Conservation (phyloP, 1,140 invertebrate species). For the Charaxes varanes region DNA sequence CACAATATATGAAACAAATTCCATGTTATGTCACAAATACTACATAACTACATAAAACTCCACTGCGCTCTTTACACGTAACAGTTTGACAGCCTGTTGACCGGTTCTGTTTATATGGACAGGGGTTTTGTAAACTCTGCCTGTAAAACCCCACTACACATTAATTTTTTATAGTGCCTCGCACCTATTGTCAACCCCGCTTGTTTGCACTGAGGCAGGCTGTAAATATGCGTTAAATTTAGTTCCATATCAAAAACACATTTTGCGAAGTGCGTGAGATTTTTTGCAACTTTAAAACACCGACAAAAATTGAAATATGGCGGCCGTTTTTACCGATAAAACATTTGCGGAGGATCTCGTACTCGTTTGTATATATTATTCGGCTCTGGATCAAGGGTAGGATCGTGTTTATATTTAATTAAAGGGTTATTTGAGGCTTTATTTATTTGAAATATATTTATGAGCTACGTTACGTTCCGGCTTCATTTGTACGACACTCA, state of each 20-base stretch:
- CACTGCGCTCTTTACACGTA: too few relatives aligned
- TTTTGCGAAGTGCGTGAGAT: conserved; percentile 14
- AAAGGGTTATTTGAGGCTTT: too few relatives aligned
- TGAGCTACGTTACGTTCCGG: too few relatives aligned
- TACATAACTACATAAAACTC: too few relatives aligned
- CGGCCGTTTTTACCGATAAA: conserved; percentile 4
- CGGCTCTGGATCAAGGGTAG: too few relatives aligned
- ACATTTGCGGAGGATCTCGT: too few relatives aligned
- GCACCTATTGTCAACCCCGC: conserved; percentile 44
- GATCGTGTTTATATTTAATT: too few relatives aligned
- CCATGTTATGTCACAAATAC: too few relatives aligned
- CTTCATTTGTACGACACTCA: too few relatives aligned
- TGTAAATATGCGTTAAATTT: conserved; percentile 32
- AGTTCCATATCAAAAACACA: conserved; percentile 24
- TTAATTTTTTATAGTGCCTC: conserved; percentile 62
- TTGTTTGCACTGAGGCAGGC: conserved; percentile 37
- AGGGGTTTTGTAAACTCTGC: conserved; percentile 40
- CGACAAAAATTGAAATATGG: conserved; percentile 10
- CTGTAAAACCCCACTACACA: conserved; percentile 61
- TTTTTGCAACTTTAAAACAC: conserved; percentile 10
- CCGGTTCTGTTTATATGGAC: conserved; percentile 28
- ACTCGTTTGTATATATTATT: too few relatives aligned
- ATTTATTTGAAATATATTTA: too few relatives aligned
- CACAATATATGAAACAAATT: too few relatives aligned
- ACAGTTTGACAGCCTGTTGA: conserved; percentile 19